These are phyloP conservation scores for Antennarius maculatus DNA, from an alignment of 2,797 vertebrate genomes.

Conservation along the genomic window DNA sequence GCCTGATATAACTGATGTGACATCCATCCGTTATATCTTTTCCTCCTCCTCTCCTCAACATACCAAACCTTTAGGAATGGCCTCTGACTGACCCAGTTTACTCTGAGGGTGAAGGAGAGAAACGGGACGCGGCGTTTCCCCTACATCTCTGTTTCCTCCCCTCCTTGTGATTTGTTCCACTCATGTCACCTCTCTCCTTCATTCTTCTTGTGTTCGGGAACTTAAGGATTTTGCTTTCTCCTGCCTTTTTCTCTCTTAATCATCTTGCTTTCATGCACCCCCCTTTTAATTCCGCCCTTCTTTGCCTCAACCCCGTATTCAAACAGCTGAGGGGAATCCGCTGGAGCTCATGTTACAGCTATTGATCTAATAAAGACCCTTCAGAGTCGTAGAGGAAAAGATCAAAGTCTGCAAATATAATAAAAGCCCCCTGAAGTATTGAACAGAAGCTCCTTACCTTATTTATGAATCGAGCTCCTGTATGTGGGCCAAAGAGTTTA, in stretches of 20 bases:
- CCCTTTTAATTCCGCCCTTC: conserved; percentile 18
- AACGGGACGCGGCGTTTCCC: background rate
- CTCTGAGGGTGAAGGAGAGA: background rate
- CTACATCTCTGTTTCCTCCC: background rate
- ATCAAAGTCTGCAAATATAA: conserved; percentile 66
- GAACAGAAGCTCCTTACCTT: conserved; percentile 46
- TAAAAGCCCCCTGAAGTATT: conserved; percentile 50
- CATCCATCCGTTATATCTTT: too few species aligned
- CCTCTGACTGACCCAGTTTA: background rate
- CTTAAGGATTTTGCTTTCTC: conserved; percentile 19
- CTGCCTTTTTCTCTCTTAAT: conserved; percentile 19
- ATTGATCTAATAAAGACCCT: conserved; percentile 62
- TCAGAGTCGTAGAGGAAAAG: conserved; percentile 44
- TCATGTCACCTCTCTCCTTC: background rate
- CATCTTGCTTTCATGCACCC: conserved; percentile 15
- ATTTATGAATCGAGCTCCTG: conserved; percentile 61
- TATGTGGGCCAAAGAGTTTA: conserved; percentile 41
- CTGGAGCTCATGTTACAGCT: conserved; percentile 51
- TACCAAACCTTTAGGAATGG: too few species aligned
- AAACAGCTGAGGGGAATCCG: conserved; percentile 45
- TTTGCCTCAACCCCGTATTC: conserved; percentile 27
- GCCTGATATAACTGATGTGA: too few species aligned
- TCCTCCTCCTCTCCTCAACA: too few species aligned
- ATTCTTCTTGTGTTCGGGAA: conserved; percentile 15
- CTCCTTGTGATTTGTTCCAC: background rate